Conservation (phyloP, 2,888 invertebrate genomes). For the Scrobipalpa costella region DNA sequence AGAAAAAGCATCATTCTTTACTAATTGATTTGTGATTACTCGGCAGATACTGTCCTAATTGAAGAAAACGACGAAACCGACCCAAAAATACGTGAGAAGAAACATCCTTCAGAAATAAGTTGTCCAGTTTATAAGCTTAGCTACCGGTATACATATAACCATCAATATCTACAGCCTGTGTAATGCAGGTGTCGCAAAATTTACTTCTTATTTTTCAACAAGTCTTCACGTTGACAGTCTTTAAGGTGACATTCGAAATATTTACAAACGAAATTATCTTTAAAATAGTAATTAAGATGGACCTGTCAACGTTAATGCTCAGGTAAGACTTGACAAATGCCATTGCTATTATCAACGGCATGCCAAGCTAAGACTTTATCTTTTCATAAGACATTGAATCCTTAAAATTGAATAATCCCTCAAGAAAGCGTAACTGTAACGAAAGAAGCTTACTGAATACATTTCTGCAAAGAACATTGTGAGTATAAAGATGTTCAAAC, state of each 20-base stretch:
- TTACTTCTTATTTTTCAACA: neutral
- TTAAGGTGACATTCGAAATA: slow-evolving; percentile 22
- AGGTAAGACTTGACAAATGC: slow-evolving; percentile 10
- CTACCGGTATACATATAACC: neutral
- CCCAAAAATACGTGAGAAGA: too few relatives aligned
- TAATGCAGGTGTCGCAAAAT: slow-evolving; percentile 40
- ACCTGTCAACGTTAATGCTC: slow-evolving; percentile 15
- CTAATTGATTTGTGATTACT: too few relatives aligned
- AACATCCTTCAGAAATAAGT: too few relatives aligned
- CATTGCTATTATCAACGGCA: slow-evolving; percentile 15
- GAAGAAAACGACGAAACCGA: too few relatives aligned
- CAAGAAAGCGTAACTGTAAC: neutral
- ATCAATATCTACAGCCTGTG: neutral
- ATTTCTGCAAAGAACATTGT: neutral
- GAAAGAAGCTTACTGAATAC: neutral
- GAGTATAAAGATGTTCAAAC: neutral
- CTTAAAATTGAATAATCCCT: slow-evolving; percentile 12
- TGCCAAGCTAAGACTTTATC: too few relatives aligned
- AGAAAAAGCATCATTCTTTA: too few relatives aligned
- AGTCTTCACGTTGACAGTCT: slow-evolving; percentile 19
- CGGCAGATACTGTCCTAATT: too few relatives aligned
- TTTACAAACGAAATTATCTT: slow-evolving; percentile 17
- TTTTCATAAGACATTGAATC: neutral
- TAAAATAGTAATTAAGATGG: slow-evolving; percentile 18
- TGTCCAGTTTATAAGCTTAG: too few relatives aligned